Conservation (phyloP, 92 coral and sea anemone species). For the Ricordea florida region DNA sequence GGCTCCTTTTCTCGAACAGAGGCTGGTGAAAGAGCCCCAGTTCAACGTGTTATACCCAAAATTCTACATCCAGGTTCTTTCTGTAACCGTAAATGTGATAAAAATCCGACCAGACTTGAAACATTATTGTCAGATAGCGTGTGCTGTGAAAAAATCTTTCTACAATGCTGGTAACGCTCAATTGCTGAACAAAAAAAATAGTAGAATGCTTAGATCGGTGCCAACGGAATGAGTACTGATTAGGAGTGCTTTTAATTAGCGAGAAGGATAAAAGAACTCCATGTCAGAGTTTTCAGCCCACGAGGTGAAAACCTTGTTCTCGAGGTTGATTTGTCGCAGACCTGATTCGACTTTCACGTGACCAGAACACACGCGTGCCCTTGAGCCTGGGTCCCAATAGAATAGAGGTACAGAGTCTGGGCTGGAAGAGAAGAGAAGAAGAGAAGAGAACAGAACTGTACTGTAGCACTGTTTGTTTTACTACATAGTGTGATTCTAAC, state of each 20-base stretch:
- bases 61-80: too few relatives aligned
- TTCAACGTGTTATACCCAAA: too few relatives aligned
- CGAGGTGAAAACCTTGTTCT: slow-evolving; percentile 39
- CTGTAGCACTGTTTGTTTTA: too few relatives aligned
- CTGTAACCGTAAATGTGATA: too few relatives aligned
- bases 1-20: too few relatives aligned
- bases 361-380: slow-evolving; percentile 38
- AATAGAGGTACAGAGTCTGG: slow-evolving; percentile 21
- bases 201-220: neutral
- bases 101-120: too few relatives aligned
- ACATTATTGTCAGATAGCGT: too few relatives aligned
- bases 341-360: slow-evolving; percentile 30
- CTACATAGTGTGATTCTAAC: too few relatives aligned
- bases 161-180: too few relatives aligned
- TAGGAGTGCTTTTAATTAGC: neutral
- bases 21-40: too few relatives aligned
- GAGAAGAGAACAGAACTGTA: neutral
- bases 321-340: slow-evolving; percentile 40
- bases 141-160: too few relatives aligned
- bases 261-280: slow-evolving; percentile 75
- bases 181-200: neutral
- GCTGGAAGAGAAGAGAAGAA: neutral
- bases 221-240: neutral
- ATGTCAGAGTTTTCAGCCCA: slow-evolving; percentile 52
- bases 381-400: slow-evolving; percentile 64